These are phyloP conservation scores for Habroteleia sp. DNA, from an alignment of 2,888 invertebrate species.

Conservation along the genomic window DNA sequence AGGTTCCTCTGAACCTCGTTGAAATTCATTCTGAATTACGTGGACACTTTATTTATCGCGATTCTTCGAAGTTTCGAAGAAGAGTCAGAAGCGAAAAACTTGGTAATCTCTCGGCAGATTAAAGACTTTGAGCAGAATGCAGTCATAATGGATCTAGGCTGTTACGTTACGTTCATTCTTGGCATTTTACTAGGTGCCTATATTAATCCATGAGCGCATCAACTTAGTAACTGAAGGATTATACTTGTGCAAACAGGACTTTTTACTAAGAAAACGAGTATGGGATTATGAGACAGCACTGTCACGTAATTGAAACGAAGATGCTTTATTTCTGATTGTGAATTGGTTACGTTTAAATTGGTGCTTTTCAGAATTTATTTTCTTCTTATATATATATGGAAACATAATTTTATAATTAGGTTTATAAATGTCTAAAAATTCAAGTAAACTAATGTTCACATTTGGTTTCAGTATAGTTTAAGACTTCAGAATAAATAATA, in stretches of 20 bases:
- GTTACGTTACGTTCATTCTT: conserved; percentile 39
- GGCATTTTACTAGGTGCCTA: conserved; percentile 54
- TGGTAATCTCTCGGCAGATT: conserved; percentile 41
- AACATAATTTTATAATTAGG: too few relatives aligned
- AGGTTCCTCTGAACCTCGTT: too few relatives aligned
- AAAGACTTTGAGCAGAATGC: conserved; percentile 51
- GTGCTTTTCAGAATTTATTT: too few relatives aligned
- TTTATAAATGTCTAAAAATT: too few relatives aligned
- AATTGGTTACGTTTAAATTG: too few relatives aligned
- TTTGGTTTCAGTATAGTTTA: too few relatives aligned
- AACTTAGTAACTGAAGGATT: conserved; percentile 60
- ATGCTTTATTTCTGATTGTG: conserved; percentile 35
- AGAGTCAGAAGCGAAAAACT: conserved; percentile 37
- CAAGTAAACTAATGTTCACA: too few relatives aligned
- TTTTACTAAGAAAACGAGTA: conserved; percentile 57
- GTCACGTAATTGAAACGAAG: too few relatives aligned
- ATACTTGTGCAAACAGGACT: conserved; percentile 60
- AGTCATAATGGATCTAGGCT: conserved; percentile 50
- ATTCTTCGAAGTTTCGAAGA: conserved; percentile 7
- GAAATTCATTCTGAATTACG: conserved; percentile 4
- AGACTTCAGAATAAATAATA: conserved; percentile 12
- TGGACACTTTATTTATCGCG: conserved; percentile 24
- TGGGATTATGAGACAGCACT: conserved; percentile 45
- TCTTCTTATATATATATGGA: too few relatives aligned
- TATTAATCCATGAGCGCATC: conserved; percentile 48